phyloP scores from a whole-genome alignment of 2,888 invertebrate genomes.

The Candidula unifasciata region DNA sequence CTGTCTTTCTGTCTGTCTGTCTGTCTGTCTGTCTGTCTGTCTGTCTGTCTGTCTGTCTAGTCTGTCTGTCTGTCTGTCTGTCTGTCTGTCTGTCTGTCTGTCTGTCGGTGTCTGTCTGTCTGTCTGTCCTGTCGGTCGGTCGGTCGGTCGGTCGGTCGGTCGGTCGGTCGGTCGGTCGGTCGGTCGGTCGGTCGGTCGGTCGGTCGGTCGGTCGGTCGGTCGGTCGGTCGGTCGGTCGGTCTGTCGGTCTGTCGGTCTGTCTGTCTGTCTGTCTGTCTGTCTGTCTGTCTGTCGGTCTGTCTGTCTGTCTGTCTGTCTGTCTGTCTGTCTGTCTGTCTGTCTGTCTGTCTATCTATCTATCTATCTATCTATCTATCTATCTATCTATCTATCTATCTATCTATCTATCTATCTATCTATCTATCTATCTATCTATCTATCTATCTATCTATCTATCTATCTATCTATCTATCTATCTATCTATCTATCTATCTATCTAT shows the following conservation, averaged over 20 bases:
- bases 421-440: not conserved
- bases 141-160: no score
- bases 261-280: not conserved
- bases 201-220: no score
- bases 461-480: not conserved
- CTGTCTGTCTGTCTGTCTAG: no score
- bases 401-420: not conserved
- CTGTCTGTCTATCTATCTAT: no score
- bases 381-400: not conserved
- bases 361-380: not conserved
- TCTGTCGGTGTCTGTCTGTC: no score
- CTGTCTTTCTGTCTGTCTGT: no score
- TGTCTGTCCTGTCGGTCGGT: no score
- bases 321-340: not conserved
- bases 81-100: not conserved
- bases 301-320: not conserved
- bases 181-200: no score
- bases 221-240: no score
- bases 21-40: constrained; percentile 10
- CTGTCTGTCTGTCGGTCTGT: not conserved
- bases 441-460: constrained; percentile 8
- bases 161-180: no score
- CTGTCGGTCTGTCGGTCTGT: no score
- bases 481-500: not conserved
- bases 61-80: not conserved